Base-by-base conservation (phyloP, 2,888 invertebrate species). In the Dusona sp. region DNA sequence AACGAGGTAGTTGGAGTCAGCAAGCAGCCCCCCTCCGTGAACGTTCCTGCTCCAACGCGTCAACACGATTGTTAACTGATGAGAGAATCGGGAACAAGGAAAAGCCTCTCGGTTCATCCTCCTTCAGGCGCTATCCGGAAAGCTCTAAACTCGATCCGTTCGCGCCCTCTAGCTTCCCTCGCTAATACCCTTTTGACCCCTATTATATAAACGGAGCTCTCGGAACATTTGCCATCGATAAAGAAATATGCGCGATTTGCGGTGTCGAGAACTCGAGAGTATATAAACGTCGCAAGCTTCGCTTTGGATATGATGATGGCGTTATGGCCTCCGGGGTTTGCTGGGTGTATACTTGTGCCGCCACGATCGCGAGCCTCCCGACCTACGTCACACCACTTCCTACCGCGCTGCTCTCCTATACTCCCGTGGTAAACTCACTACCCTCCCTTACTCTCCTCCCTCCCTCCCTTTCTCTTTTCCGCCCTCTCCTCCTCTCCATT, bases 361-460 rank as follows among this genome's bases (percentile, higher is more conserved):
- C 79, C 79, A 48, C 85, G 79, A 81, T 85, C 77, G 79, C 70
- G 61, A 54, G 48, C 64, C 85, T 88, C 88, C 87, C 79, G 88
- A 88, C 88, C 87, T 88, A 88, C 84, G 88, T 88, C 88, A 88
- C 88, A 72, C 57, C 82, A 81, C 79, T 84, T 88, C 81, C 84
- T 81, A 82, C 79, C 84, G 75, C 81, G 78, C 67, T 42, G 33
- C 70, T 82, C 57, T 25, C 13, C 61, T 29, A 16, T 29, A 75
- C 79, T 75, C 57, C 25, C 70, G 74, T 64, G 57, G 38, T 70
- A 67, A 80, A 75, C 54, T 61, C 78, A 48, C 68, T 61, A 25
- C 45, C 22, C 61, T 9, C 82, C 42, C 38, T 38, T 54, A 4
- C 70, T 11, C 29, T 29, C 11, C 57, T 33, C 70, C 6, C 29